Conservation (phyloP, 2,888 invertebrate genomes). For the Drosophila peninsularis region DNA sequence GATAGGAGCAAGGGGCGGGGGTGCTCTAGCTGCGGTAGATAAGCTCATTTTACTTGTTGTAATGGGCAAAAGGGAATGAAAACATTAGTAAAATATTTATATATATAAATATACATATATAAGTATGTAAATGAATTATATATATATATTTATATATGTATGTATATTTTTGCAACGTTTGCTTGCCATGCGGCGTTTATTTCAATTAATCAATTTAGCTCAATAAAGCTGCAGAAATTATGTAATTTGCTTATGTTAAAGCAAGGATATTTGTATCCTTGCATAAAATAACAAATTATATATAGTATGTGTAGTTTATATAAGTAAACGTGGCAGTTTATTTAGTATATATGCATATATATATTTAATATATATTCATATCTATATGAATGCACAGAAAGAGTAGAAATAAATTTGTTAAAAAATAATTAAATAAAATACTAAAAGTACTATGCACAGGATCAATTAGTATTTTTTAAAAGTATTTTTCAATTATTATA, state of each 20-base stretch:
- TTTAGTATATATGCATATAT: not conserved
- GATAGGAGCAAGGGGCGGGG: not conserved
- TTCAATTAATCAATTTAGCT: conserved; percentile 26
- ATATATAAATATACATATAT: not conserved
- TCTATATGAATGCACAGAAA: no score
- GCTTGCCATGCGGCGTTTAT: conserved; percentile 11
- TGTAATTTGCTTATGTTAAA: conserved; percentile 33
- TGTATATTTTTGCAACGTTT: conserved; percentile 15
- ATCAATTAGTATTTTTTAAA: no score
- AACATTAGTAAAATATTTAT: conserved; percentile 2
- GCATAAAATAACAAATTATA: not conserved
- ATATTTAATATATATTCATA: no score
- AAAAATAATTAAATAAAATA: no score
- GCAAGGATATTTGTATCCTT: conserved; percentile 13
- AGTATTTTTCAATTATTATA: not conserved
- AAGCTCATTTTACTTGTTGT: conserved; percentile 49
- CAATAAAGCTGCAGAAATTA: conserved; percentile 29
- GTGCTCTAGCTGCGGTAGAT: conserved; percentile 38
- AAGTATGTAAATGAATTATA: not conserved
- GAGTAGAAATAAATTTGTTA: no score
- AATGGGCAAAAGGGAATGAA: conserved; percentile 22
- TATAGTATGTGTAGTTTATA: not conserved
- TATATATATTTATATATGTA: not conserved
- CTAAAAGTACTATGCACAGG: no score
- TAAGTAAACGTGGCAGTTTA: conserved; percentile 2